phyloP scores from a whole-genome alignment of 2,888 invertebrate species.

The Chrysolina haemoptera region DNA sequence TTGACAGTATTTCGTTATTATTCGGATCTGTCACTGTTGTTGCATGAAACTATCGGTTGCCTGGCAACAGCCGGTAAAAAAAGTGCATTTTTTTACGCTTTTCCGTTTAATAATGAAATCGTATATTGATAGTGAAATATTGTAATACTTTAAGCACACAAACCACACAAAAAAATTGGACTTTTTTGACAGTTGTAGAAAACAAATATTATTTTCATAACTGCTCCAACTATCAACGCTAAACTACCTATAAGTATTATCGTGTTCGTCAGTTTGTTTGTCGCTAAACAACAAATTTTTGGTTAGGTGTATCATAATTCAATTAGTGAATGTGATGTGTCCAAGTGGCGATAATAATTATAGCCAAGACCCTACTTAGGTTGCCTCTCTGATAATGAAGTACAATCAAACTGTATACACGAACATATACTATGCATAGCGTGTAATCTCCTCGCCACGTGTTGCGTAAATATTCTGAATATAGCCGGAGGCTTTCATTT shows the following conservation, averaged over 20 bases:
- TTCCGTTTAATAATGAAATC: no score
- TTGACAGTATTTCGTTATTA: no score
- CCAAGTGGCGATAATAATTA: neutral
- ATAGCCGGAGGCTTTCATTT: conserved; percentile 45
- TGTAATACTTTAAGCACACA: no score
- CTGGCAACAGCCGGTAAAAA: no score
- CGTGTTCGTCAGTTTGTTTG: neutral
- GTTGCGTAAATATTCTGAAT: conserved; percentile 46
- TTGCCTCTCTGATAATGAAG: conserved; percentile 13
- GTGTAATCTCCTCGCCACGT: conserved; percentile 38
- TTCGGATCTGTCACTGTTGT: no score
- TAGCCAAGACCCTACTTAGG: neutral
- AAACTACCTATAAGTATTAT: neutral
- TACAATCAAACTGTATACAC: neutral
- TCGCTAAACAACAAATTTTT: neutral
- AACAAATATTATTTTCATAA: no score
- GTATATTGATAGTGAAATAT: no score
- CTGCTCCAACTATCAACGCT: no score
- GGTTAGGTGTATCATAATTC: neutral
- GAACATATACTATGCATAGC: conserved; percentile 14
- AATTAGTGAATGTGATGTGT: neutral
- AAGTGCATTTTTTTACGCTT: no score
- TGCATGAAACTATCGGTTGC: no score
- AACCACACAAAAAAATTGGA: no score
- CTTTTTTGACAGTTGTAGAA: no score